Evolutionary conservation across 2,888 invertebrate species (phyloP).

Genomic region (Hirtodrosophila alboralis): DNA sequence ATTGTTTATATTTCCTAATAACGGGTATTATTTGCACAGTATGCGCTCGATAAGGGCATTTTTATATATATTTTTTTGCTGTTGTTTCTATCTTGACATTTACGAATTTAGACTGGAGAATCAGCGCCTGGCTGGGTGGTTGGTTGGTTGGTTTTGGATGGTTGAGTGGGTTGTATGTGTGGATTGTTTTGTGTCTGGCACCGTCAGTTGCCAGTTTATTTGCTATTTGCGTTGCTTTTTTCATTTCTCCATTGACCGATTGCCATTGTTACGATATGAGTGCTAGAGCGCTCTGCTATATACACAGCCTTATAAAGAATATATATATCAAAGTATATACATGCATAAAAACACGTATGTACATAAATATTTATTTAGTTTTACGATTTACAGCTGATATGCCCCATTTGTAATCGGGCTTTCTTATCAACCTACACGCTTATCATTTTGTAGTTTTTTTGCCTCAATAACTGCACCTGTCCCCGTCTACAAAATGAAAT

Average conservation of each 20-base stretch:
- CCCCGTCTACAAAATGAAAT: too few relatives aligned
- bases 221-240: slow-evolving; percentile 7
- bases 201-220: slow-evolving; percentile 13
- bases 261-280: slow-evolving; percentile 23
- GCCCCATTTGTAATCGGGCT: slow-evolving; percentile 18
- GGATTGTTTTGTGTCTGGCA: slow-evolving; percentile 8
- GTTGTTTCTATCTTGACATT: slow-evolving; percentile 64
- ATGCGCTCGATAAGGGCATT: slow-evolving; percentile 43
- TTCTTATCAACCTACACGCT: slow-evolving; percentile 49
- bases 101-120: slow-evolving; percentile 15
- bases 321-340: not conserved
- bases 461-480: slow-evolving; percentile 11
- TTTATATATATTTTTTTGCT: not conserved
- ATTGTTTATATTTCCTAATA: slow-evolving; percentile 65
- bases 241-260: slow-evolving; percentile 33
- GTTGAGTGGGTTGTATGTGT: not conserved
- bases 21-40: slow-evolving; percentile 53
- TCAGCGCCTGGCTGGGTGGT: not conserved
- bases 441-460: slow-evolving; percentile 31
- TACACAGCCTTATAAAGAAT: not conserved
- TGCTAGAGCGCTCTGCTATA: not conserved
- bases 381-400: slow-evolving; percentile 45
- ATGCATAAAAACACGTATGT: not conserved
- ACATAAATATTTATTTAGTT: slow-evolving; percentile 21
- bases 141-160: slow-evolving; percentile 1